Evolutionary conservation across 2,797 vertebrate genomes (phyloP).

Genomic region (Petrocephalus schoutedeni): DNA sequence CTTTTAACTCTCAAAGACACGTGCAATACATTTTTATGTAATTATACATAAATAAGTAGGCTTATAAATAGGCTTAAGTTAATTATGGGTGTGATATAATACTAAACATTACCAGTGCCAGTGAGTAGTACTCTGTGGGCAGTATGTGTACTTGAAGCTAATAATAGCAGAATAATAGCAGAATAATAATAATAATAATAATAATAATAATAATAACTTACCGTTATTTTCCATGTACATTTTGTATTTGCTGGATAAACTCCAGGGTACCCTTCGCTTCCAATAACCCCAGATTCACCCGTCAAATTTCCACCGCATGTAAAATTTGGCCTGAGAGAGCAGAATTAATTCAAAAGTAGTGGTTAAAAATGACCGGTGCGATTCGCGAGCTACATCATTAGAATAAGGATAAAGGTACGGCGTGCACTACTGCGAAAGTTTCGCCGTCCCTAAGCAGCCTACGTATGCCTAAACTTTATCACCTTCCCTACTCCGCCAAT

Average conservation of each 20-base stretch:
- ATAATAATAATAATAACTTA: conserved; percentile 49
- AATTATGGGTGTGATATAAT: background rate
- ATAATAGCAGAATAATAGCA: no score
- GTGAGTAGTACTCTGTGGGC: background rate
- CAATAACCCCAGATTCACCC: conserved; percentile 72
- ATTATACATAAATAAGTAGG: background rate
- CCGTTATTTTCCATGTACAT: conserved; percentile 83
- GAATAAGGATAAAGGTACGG: background rate
- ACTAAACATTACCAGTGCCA: background rate
- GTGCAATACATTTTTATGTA: background rate
- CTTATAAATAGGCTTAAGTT: background rate
- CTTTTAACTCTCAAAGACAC: background rate
- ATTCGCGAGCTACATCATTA: background rate
- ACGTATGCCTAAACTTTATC: background rate
- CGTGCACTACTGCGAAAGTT: background rate
- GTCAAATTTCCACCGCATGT: conserved; percentile 72
- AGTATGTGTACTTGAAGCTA: background rate
- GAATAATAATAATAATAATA: conserved; percentile 2
- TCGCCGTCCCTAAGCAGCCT: background rate
- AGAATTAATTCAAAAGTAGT: background rate
- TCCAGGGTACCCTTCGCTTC: conserved; percentile 77
- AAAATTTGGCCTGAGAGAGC: conserved; percentile 60
- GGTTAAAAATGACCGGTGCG: background rate
- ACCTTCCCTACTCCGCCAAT: background rate
- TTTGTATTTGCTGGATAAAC: conserved; percentile 79